A percentile compares a stretch with the other conserved stretches of the same genome.
These are phyloP conservation scores for Chaetogeoica ovagalla DNA, from an alignment of 2,888 invertebrate genomes.

Conservation along the genomic window DNA sequence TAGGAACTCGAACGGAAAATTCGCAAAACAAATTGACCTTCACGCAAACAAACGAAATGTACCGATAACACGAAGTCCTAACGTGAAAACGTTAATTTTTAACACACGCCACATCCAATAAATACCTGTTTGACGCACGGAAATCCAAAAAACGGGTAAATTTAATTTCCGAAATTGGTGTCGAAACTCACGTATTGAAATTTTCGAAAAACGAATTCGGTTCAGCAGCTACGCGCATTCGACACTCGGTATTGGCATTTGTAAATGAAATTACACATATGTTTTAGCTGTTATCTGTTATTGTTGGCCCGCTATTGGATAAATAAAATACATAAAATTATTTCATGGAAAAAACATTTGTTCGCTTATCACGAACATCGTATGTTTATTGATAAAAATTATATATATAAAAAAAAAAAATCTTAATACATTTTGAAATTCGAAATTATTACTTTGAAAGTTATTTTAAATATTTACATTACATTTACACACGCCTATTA, in stretches of 20 bases:
- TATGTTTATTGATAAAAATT: background rate
- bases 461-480: too few species aligned
- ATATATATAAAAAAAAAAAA: too few species aligned
- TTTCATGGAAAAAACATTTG: background rate
- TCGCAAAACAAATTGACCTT: constrained; percentile 29
- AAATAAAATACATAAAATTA: background rate
- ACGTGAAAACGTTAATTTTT: background rate
- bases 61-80: background rate
- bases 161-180: background rate
- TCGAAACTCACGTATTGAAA: background rate
- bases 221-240: background rate
- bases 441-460: too few species aligned
- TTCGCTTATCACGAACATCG: background rate
- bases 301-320: background rate
- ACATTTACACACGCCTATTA: too few species aligned
- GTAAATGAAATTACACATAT: constrained; percentile 12
- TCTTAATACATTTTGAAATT: too few species aligned
- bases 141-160: background rate
- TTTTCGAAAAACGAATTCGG: background rate
- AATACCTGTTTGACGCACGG: constrained; percentile 16
- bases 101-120: background rate
- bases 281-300: constrained; percentile 16
- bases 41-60: background rate
- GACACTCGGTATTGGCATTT: background rate
- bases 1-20: background rate